Base-by-base conservation (phyloP, 2,888 invertebrate genomes). In the Netelia virgata region DNA sequence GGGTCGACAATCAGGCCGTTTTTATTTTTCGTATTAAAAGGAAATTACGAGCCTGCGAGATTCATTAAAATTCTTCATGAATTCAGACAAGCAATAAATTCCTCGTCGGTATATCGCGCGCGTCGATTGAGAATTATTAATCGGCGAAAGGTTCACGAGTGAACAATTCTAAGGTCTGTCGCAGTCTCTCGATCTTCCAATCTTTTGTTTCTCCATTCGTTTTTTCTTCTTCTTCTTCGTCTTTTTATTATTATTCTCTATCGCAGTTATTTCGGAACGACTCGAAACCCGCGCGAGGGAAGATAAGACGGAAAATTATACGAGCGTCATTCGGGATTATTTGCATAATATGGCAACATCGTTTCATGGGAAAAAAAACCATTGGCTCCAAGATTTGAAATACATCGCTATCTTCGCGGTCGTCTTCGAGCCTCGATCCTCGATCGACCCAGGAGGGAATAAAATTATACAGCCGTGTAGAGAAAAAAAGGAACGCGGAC, bases 281-380 rank as follows among this genome's bases (percentile, higher is more conserved):
- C 61, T 41, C 61, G 41, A 73, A 76, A 83, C 50, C 10, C 70
- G 68, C 80, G 72, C 20, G 69, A 79, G 55, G 28, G 36, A 63
- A 80, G 80, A 80, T 77, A 84, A 84, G 75, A 72, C 53, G 20
- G 43, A 84, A 84, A 84, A 84, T 84, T 80, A 84, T 84, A 69
- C 80, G 80, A 80, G 11, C 78, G 74, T 70, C 78, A 41, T 10
- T 50, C 61, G 20, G 74, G 53, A 72, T 64, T 68, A 76, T 84
- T 80, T 84, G 84, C 80, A 84, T 84, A 84, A 80, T 76, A 76
- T 75, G 80, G 68, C 68, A 72, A 43, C 64, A 72, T 70, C 61
- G 43, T 78, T 74, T 23, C 75, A 28, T 59, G 57, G 53, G 68
- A 75, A 57, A 73, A 36, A 6, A 6, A 8, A 36, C 36, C 6